Conservation (phyloP, 2,113 vertebrate genomes). For the Engraulis encrasicolus region DNA sequence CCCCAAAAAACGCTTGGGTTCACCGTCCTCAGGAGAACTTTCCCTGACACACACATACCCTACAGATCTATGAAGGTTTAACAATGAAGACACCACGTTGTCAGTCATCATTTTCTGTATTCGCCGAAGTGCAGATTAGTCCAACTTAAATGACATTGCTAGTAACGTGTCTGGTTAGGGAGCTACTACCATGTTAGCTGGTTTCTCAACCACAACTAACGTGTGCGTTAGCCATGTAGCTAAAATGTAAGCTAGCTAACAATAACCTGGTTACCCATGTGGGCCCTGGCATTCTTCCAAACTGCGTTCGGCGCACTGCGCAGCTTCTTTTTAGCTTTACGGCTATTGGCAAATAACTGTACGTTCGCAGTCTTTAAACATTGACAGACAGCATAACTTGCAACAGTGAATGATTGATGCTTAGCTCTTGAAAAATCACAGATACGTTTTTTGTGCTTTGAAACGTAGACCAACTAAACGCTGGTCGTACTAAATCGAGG, state of each 20-base stretch:
- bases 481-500: background rate
- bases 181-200: constrained; percentile 35
- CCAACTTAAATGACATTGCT: constrained; percentile 4
- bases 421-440: background rate
- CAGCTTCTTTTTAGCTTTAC: constrained; percentile 17
- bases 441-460: background rate
- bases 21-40: background rate
- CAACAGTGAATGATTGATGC: background rate
- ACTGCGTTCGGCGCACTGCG: background rate
- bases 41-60: no score
- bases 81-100: background rate
- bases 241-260: constrained; percentile 6
- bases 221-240: background rate
- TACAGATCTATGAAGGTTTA: background rate
- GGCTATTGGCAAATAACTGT: background rate
- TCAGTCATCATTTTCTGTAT: background rate
- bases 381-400: background rate
- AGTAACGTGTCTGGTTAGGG: constrained; percentile 30
- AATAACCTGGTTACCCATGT: constrained; percentile 29
- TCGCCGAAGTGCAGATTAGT: constrained; percentile 29
- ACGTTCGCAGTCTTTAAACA: background rate
- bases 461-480: background rate
- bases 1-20: background rate
- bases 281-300: constrained; percentile 35
- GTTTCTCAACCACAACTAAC: constrained; percentile 5